These are phyloP conservation scores for Unio delphinus DNA, from an alignment of 2,888 invertebrate genomes.

Conservation along the genomic window DNA sequence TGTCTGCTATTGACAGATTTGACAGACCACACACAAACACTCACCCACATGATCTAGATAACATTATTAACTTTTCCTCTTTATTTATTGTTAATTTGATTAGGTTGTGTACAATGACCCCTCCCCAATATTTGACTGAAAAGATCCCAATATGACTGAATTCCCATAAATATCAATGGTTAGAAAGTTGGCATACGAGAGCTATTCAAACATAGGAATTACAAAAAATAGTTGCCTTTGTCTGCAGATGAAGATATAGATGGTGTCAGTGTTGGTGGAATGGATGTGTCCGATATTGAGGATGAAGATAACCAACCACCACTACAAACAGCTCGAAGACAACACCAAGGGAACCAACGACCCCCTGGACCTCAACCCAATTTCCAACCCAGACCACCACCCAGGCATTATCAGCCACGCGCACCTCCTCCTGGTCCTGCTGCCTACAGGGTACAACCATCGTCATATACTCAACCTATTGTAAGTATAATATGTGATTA, in stretches of 20 bases:
- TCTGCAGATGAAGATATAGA: constrained; percentile 53
- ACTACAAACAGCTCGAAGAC: constrained; percentile 23
- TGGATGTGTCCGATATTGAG: constrained; percentile 68
- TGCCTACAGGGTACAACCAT: neutral
- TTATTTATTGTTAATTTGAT: too few relatives aligned
- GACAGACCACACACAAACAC: too few relatives aligned
- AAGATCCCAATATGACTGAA: too few relatives aligned
- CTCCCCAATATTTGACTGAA: too few relatives aligned
- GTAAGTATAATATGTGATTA: constrained; percentile 9
- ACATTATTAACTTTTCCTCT: too few relatives aligned
- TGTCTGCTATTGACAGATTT: too few relatives aligned
- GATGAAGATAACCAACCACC: constrained; percentile 39
- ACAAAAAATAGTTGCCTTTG: neutral
- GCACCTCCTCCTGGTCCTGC: neutral
- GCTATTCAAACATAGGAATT: too few relatives aligned
- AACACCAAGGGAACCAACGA: constrained; percentile 21
- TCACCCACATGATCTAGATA: too few relatives aligned
- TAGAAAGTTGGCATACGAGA: too few relatives aligned
- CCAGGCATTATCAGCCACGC: constrained; percentile 2
- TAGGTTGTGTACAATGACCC: too few relatives aligned
- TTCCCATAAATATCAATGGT: too few relatives aligned
- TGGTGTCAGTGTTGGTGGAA: constrained; percentile 67
- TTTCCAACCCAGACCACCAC: constrained; percentile 24
- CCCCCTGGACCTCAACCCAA: constrained; percentile 7
- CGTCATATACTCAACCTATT: constrained; percentile 22